Conservation (phyloP, 2,113 vertebrate species). For the Triplophysa dalaica region DNA sequence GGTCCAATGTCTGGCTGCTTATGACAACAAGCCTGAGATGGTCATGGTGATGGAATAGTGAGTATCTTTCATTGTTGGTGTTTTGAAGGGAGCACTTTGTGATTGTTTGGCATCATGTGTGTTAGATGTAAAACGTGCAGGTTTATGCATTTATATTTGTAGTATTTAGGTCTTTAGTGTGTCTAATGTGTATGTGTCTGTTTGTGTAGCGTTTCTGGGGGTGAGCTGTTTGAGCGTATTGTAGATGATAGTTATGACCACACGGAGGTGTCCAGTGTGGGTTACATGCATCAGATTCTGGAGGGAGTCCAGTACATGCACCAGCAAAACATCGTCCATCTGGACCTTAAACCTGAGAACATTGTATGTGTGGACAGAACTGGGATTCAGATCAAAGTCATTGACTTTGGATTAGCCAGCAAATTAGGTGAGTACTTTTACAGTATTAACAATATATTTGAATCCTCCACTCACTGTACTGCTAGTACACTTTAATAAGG, state of each 20-base stretch:
- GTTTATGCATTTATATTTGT: neutral
- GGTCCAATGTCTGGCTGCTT: constrained; percentile 83
- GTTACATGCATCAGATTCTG: constrained; percentile 90
- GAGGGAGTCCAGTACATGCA: constrained; percentile 88
- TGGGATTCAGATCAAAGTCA: constrained; percentile 91
- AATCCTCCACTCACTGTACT: neutral
- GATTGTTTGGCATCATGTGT: neutral
- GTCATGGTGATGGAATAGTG: constrained; percentile 91
- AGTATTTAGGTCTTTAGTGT: neutral
- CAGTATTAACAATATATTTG: neutral
- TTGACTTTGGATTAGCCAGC: constrained; percentile 93
- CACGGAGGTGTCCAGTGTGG: constrained; percentile 83
- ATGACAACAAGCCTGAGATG: constrained; percentile 75
- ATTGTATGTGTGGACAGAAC: constrained; percentile 87
- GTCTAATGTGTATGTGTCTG: constrained; percentile 1
- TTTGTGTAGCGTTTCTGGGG: constrained; percentile 84
- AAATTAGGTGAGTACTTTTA: constrained; percentile 75
- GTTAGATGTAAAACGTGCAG: no score
- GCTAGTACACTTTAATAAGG: neutral
- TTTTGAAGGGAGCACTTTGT: neutral
- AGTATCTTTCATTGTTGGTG: constrained; percentile 58
- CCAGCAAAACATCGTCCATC: constrained; percentile 87
- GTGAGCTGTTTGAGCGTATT: constrained; percentile 94
- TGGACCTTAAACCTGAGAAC: constrained; percentile 97
- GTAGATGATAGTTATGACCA: constrained; percentile 88